A percentile compares a stretch with the other conserved stretches of the same genome.
These are phyloP conservation scores for Drepanosiphum platanoidis DNA, from an alignment of 2,888 invertebrate genomes.

Conservation along the genomic window DNA sequence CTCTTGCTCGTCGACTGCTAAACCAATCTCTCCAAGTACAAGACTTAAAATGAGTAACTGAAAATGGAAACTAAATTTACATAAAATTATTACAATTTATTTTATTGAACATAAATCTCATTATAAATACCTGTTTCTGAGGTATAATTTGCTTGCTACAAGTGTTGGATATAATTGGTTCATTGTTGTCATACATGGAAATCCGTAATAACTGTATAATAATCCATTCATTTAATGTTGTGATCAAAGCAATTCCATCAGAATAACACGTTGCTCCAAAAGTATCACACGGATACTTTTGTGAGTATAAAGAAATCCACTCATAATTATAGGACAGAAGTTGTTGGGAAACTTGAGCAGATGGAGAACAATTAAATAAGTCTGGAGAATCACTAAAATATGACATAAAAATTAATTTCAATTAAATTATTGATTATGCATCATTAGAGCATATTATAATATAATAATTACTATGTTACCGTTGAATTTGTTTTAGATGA, in stretches of 20 bases:
- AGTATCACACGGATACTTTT: slow-evolving; percentile 31
- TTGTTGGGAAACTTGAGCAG: background rate
- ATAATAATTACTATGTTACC: slow-evolving; percentile 28
- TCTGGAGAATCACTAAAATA: slow-evolving; percentile 51
- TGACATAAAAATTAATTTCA: background rate
- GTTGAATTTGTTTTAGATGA: slow-evolving; percentile 43
- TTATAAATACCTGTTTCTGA: slow-evolving; percentile 14
- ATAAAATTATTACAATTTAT: slow-evolving; percentile 13
- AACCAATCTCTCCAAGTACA: slow-evolving; percentile 51
- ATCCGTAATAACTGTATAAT: slow-evolving; percentile 37
- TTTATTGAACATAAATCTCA: background rate
- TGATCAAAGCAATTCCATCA: slow-evolving; percentile 32
- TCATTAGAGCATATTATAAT: background rate
- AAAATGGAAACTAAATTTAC: slow-evolving; percentile 54
- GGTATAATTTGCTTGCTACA: slow-evolving; percentile 29
- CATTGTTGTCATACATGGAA: slow-evolving; percentile 7
- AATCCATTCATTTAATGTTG: slow-evolving; percentile 5
- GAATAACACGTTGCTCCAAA: slow-evolving; percentile 19
- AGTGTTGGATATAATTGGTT: slow-evolving; percentile 24
- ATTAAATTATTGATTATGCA: too few species aligned
- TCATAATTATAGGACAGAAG: background rate
- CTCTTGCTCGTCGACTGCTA: background rate
- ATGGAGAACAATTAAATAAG: slow-evolving; percentile 37
- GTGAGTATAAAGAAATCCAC: slow-evolving; percentile 30
- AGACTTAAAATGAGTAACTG: slow-evolving; percentile 38